Percentiles rank a stretch among this genome's conserved stretches.
Conservation (phyloP, 2,888 invertebrate genomes). For the Dolomedes plantarius region DNA sequence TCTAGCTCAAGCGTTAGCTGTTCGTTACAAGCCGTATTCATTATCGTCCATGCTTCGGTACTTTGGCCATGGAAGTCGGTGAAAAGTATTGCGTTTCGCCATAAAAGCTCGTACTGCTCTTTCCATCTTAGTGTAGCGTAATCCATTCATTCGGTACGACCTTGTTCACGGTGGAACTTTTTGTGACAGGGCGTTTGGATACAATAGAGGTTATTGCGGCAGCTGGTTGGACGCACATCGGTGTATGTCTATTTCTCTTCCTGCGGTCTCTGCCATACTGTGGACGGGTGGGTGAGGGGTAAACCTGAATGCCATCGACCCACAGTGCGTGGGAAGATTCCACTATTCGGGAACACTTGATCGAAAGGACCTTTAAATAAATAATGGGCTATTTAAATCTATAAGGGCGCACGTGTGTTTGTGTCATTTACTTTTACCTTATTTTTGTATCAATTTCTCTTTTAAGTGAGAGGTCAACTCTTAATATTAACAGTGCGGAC, state of each 20-base stretch:
- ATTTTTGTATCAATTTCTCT: too few relatives aligned
- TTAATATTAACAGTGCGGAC: too few relatives aligned
- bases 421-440: too few relatives aligned
- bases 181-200: background rate
- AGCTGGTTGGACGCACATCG: constrained; percentile 33
- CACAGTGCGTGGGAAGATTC: constrained; percentile 12
- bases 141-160: constrained; percentile 9
- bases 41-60: background rate
- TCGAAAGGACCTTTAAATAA: too few relatives aligned
- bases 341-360: background rate
- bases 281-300: background rate
- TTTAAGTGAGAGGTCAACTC: too few relatives aligned
- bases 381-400: too few relatives aligned
- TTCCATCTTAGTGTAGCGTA: constrained; percentile 16
- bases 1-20: too few relatives aligned
- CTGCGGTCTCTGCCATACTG: constrained; percentile 7
- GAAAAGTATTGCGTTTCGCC: background rate
- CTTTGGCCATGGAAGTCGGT: constrained; percentile 10
- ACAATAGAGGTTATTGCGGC: constrained; percentile 54
- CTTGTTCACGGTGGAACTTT: constrained; percentile 20
- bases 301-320: constrained; percentile 30
- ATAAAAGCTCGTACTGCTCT: constrained; percentile 5
- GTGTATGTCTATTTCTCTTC: constrained; percentile 22
- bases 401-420: too few relatives aligned
- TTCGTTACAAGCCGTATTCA: background rate